Evolutionary conservation across 2,888 invertebrate genomes (phyloP), one percentile per base, ranked within the genome.

Genomic region (Fissipunctia ypsillon): DNA sequence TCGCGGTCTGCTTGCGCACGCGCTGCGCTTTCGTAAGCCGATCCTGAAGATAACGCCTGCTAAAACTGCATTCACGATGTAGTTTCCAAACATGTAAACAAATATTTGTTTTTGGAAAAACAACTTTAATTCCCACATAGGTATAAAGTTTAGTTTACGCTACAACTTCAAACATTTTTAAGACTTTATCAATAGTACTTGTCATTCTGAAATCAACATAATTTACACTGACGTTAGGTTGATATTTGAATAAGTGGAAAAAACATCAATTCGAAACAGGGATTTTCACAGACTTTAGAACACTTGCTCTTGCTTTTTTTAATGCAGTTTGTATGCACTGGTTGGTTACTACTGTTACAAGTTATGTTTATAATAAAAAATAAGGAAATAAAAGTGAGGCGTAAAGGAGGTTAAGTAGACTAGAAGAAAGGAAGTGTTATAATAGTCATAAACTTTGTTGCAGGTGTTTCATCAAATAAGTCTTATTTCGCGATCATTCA

Each of bases 11-110:
- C 91, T 94, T 93, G 89, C 86, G 76, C 85, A 78, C 84, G 87
- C 88, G 89, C 91, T 86, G 84, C 89, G 91, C 95, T 94, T 94
- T 94, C 94, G 92, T 93, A 94, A 94, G 81, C 88, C 85, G 94
- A 95, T 95, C 93, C 93, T 92, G 90, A 89, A 90, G 95, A 95
- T 95, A 95, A 92, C 81, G 75, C 85, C 69, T 83, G 89, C 86
- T 61, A 28, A 61, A 41, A 61, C 61, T 61, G 12, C 41, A 22
- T 43, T 61, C 61, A 28, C 43, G 19, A 22, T 7, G 12, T 12
- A 43, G 19, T 28, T 61, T 22, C 43, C 61, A 43, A 61, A 28
- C 28, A 61, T 28, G 61, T 61, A 43, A 61, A 61, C 43, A 61
- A 25, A 19, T 25, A 19, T 19, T 19, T 25, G 19, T 19, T 12